These are phyloP conservation scores for Philopedon plagiatum DNA, from an alignment of 2,888 invertebrate genomes.

Conservation along the genomic window DNA sequence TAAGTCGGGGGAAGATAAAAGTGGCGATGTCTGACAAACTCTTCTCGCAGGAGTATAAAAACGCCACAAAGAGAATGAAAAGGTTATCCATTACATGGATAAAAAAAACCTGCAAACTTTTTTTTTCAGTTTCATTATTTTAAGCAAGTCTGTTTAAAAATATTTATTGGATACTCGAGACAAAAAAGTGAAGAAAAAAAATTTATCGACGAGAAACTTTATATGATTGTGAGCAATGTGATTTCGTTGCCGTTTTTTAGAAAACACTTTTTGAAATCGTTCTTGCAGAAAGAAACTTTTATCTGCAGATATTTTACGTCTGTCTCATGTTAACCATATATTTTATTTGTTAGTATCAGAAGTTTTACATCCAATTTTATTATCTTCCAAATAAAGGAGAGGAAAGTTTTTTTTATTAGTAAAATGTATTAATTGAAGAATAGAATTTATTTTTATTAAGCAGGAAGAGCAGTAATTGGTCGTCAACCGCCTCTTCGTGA, in stretches of 20 bases:
- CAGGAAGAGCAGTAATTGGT: too few relatives aligned
- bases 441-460: too few relatives aligned
- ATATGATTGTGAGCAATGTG: background rate
- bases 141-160: background rate
- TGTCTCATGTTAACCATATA: background rate
- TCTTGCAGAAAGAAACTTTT: background rate
- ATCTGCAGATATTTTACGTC: constrained; percentile 2
- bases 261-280: background rate
- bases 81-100: constrained; percentile 10
- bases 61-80: background rate
- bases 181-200: background rate
- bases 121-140: constrained; percentile 2
- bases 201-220: constrained; percentile 8
- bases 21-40: constrained; percentile 13
- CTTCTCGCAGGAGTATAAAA: constrained; percentile 2
- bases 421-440: too few relatives aligned
- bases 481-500: too few relatives aligned
- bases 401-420: too few relatives aligned
- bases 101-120: constrained; percentile 6
- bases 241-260: constrained; percentile 9
- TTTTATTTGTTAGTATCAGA: background rate
- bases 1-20: constrained; percentile 14
- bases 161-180: constrained; percentile 2
- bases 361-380: background rate
- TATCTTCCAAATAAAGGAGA: background rate